Base-by-base conservation (phyloP, 2,888 invertebrate species). In the Eristalinus aeneus region DNA sequence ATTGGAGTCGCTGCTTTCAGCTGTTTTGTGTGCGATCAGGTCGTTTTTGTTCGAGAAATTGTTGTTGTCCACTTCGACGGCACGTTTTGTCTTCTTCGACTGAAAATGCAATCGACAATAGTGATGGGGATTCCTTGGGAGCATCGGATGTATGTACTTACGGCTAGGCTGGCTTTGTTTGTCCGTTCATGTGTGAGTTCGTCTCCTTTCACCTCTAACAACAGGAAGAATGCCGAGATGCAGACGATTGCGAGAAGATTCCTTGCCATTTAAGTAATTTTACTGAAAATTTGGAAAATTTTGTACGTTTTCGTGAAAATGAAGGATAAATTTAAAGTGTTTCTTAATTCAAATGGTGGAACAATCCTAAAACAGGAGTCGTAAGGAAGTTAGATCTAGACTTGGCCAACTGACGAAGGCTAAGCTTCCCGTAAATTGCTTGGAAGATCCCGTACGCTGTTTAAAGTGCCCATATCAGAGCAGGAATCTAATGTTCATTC, bases 11-110 rank as follows among this genome's bases (percentile, higher is more conserved):
- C 58, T 73, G 23, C 0, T 65, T 1, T 73, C 85, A 12, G 4
- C 8, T 4, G 67, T 23, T n/a, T 61, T 67, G 20, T 46, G 60
- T 0, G 27, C 36, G 36, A 46, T 67, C n/a, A 79, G 31, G 1
- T 67, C 46, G 32, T 79, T 79, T 67, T 72, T 53, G 1, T 53
- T 72, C 2, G 79, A 67, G n/a, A 79, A 67, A 32, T 73, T 79
- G 10, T 20, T 60, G 39, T 20, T 77, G 11, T 73, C 72, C 16
- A 54, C 23, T 32, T 68, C 81, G 12, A 80, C 58, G 10, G 76
- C 80, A 53, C 85, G 81, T 34, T 85, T 85, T 0, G 64, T 58
- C 32, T 80, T 85, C 64, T 64, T 85, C n/a, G 80, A 69, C 85
- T 85, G 22, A 27, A 54, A 39, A 46, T 16, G 3, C 10, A 34